Evolutionary conservation across 2,888 invertebrate species (phyloP), one percentile per base, ranked within the genome.

Genomic region (Drosophila niveifrons): DNA sequence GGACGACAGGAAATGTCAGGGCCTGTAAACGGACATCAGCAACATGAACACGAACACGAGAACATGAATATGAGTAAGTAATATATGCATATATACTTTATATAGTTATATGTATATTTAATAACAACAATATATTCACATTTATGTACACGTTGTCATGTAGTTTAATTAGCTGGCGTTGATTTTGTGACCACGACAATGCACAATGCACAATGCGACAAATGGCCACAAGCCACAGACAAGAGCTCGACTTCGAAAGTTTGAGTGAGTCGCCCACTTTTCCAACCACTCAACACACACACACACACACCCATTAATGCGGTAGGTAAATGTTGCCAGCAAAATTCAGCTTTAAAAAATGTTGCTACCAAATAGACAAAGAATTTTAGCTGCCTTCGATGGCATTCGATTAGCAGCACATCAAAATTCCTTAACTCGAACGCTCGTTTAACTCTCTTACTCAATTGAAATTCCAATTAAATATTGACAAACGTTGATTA

Each of bases 111-210:
- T 3, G 17, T 15, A 63, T 62, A 48, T 50, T 28, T 36, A 48
- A 41, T 59, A 13, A 28, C 34, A 48, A 63, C 61, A 70, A 64
- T 67, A 65, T 62, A 72, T 78, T 59, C 48, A 43, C 48, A 64
- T 72, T 75, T 72, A 78, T 78, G 75, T 66, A 79, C 67, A 50
- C 65, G 65, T 53, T 72, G 67, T 78, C 75, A 65, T 75, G 70
- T 75, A 64, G 77, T 71, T 77, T 77, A 77, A 77, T 77, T 78
- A 78, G 77, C 65, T 44, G 64, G 65, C 77, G 75, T 71, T 78
- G 77, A 77, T 79, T 77, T 78, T 67, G 51, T 58, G 64, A 65
- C 77, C 77, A 64, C 76, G 72, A 44, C 13, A 71, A 50, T 67
- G 51, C 31, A 55, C 11, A 46, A 18, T 28, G n/a, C 47, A 13